phyloP scores from a whole-genome alignment of 1,140 invertebrate species.

The Asbolus verrucosus region DNA sequence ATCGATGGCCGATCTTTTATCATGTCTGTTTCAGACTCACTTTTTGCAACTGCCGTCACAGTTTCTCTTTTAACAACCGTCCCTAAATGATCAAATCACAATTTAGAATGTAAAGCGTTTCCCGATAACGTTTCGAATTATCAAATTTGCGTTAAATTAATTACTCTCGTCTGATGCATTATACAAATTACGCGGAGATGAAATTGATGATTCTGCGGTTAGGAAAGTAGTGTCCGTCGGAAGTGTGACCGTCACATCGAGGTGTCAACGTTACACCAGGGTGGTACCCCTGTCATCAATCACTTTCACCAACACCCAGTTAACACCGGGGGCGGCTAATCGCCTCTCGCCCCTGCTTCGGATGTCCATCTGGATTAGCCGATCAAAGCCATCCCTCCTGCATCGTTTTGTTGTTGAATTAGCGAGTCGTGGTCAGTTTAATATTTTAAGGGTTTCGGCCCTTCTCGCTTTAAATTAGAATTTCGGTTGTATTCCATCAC shows the following conservation, averaged over 20 bases:
- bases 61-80: background rate
- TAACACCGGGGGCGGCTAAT: constrained; percentile 33
- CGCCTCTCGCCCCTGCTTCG: constrained; percentile 16
- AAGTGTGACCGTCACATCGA: constrained; percentile 25
- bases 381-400: constrained; percentile 18
- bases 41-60: background rate
- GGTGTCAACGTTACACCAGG: constrained; percentile 4
- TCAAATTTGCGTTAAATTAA: constrained; percentile 15
- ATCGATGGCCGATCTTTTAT: constrained; percentile 6
- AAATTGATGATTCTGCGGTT: constrained; percentile 21
- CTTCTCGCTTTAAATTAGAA: too few relatives aligned
- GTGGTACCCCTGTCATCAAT: constrained; percentile 27
- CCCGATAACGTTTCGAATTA: background rate
- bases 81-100: background rate
- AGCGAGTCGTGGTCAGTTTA: too few relatives aligned
- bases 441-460: background rate
- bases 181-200: constrained; percentile 6
- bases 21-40: constrained; percentile 14
- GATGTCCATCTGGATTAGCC: background rate
- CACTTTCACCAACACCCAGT: constrained; percentile 40
- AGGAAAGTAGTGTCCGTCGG: constrained; percentile 5
- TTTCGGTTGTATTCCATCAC: too few relatives aligned
- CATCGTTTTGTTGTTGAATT: constrained; percentile 14
- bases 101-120: constrained; percentile 1
- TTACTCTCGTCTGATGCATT: background rate